Evolutionary conservation across 1,140 invertebrate species (phyloP), one percentile per base, ranked within the genome.

Genomic region (Drosophila santomea): DNA sequence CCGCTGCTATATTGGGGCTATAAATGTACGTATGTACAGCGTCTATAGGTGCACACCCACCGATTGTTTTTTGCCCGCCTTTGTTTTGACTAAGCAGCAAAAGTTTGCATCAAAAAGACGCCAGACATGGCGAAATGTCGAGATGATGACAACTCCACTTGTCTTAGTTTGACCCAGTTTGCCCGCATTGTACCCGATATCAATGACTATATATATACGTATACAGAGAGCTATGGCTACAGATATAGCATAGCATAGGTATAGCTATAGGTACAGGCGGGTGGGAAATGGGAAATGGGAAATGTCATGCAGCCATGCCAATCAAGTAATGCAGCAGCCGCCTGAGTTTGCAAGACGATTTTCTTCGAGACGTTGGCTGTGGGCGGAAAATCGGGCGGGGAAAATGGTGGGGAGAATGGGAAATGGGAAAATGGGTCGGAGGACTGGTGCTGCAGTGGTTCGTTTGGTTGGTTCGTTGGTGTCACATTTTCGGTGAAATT

Each of bases 401-500:
- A 45, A 25, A 44, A 63, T 14, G 35, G 7, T n/a, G 5, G n/a
- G 2, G 54, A 11, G 23, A n/a, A 15, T 56, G 61, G 81, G 58
- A 17, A 17, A 17, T 32, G 28, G 59, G 63, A 38, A 25, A 25
- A 60, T 2, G 35, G 12, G 23, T n/a, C 10, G 2, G 54, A 11
- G n/a, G 11, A 25, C 56, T 43, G 62, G 57, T 66, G 69, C 61
- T 78, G 55, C 60, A 63, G 60, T 86, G 83, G 84, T 89, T 89
- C 74, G 75, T 88, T 86, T 88, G 84, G 84, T 88, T 86, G 83
- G 83, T 85, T 85, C 73, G 84, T 83, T 88, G 84, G 84, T 89
- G 84, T 89, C 84, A 89, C 84, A 89, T 89, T 89, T 89, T 89
- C 77, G 84, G 84, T 89, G 66, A 89, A 89, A 89, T 89, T 89